phyloP scores from a whole-genome alignment of 2,888 invertebrate genomes.

The Rosalia funebris region DNA sequence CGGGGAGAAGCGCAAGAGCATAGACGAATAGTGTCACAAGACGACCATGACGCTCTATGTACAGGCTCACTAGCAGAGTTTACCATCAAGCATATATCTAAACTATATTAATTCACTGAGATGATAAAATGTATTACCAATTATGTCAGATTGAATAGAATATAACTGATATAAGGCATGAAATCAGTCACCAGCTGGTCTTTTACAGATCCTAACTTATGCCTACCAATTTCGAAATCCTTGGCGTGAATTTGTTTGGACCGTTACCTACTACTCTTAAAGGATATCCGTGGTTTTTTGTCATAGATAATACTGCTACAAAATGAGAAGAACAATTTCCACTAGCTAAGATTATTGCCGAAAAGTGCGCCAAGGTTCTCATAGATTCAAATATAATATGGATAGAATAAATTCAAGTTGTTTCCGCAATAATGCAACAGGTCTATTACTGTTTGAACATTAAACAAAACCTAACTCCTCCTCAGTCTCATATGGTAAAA shows the following conservation, averaged over 20 bases:
- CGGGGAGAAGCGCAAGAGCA: background rate
- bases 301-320: conserved; percentile 47
- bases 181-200: conserved; percentile 49
- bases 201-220: conserved; percentile 46
- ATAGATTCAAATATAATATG: conserved; percentile 49
- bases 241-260: conserved; percentile 50
- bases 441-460: conserved; percentile 27
- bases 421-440: conserved; percentile 35
- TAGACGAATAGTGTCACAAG: background rate
- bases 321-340: conserved; percentile 45
- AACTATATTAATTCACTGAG: conserved; percentile 44
- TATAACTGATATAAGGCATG: conserved; percentile 49
- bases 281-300: conserved; percentile 43
- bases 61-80: no score
- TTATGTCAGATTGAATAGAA: conserved; percentile 43
- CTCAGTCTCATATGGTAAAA: conserved; percentile 33
- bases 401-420: conserved; percentile 56
- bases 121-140: conserved; percentile 39
- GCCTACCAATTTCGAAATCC: conserved; percentile 46
- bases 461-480: conserved; percentile 44
- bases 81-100: background rate
- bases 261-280: conserved; percentile 42
- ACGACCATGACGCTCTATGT: no score
- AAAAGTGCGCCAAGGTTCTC: conserved; percentile 42
- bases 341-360: conserved; percentile 30